Base-by-base conservation (phyloP, 2,888 invertebrate genomes). In the Fragum sueziense region DNA sequence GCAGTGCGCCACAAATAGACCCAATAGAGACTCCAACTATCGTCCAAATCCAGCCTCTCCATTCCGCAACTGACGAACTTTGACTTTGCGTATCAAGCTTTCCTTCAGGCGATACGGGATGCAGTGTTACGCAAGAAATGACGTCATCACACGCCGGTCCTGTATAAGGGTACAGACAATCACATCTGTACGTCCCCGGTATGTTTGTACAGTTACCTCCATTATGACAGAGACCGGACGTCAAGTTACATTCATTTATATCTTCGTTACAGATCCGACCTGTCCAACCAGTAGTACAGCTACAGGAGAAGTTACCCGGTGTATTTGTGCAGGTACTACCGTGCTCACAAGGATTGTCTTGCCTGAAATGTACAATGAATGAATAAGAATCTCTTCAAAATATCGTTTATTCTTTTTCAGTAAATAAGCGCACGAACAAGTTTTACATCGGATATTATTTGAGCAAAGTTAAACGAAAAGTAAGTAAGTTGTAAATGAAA, bases 141-240 rank as follows among this genome's bases (percentile, higher is more conserved):
- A 61, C 17, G 7, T 61, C 61, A n/a, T 61, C 61, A 61, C 61
- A 61, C 0, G 61, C 33, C 20, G 20, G 11, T 61, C 61, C 61
- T n/a, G 61, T 61, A 33, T 61, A 61, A 31, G 61, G 61, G n/a
- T 61, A 61, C 4, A n/a, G 61, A 33, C 61, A 61, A 20, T 33
- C 61, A 61, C 61, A 47, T n/a, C 47, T 61, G n/a, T 61, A 61
- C 3, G 61, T 14, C 31, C 52, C 52, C 31, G 52, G 52, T 7
- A 52, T 51, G 52, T 51, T 69, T 2, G 69, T 52, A 52, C 65
- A 65, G 27, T 65, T 65, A 6, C 65, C 65, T 11, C 65, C 65
- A 65, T 65, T 65, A 14, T 41, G 69, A 52, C 69, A 52, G 25
- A 69, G 52, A 14, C 41, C 22, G 9, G 37, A 41, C 2, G 27